Conservation (phyloP, 2,113 vertebrate genomes). For the Dascyllus trimaculatus region DNA sequence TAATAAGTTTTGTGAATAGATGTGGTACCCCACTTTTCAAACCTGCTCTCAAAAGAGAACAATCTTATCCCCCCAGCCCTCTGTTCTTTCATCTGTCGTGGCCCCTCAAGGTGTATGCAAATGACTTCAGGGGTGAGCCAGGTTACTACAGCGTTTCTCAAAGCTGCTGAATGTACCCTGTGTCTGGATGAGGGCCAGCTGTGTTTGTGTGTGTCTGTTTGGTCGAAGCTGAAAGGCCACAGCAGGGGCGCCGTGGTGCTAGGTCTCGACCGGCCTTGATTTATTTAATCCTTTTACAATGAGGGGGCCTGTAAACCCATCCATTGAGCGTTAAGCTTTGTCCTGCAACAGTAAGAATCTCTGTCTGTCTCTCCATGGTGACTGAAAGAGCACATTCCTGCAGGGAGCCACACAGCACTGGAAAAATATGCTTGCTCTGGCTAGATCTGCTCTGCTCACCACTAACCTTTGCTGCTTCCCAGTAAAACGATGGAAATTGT, state of each 20-base stretch:
- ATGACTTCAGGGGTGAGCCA: slow-evolving; percentile 56
- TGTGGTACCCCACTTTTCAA: slow-evolving; percentile 2
- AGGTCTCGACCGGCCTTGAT: slow-evolving; percentile 74
- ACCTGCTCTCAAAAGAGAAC: slow-evolving; percentile 19
- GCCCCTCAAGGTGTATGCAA: slow-evolving; percentile 65
- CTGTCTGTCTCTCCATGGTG: slow-evolving; percentile 78
- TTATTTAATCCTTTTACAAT: slow-evolving; percentile 83
- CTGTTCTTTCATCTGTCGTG: slow-evolving; percentile 10
- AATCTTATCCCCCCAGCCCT: background rate
- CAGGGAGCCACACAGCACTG: slow-evolving; percentile 66
- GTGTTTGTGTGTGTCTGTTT: slow-evolving; percentile 74
- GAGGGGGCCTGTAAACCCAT: slow-evolving; percentile 78
- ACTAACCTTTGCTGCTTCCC: slow-evolving; percentile 57
- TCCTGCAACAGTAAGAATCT: slow-evolving; percentile 78
- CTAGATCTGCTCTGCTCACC: slow-evolving; percentile 52
- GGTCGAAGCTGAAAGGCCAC: slow-evolving; percentile 58
- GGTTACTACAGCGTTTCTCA: slow-evolving; percentile 58
- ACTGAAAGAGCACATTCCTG: slow-evolving; percentile 83
- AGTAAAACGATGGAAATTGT: slow-evolving; percentile 67
- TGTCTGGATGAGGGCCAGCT: slow-evolving; percentile 62
- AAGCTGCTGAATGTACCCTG: slow-evolving; percentile 48
- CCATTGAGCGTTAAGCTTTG: slow-evolving; percentile 78
- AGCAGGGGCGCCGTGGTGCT: slow-evolving; percentile 50
- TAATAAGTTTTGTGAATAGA: background rate
- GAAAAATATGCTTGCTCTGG: slow-evolving; percentile 60